phyloP scores from a whole-genome alignment of 1,140 invertebrate species.

The Neodiprion pinetum region DNA sequence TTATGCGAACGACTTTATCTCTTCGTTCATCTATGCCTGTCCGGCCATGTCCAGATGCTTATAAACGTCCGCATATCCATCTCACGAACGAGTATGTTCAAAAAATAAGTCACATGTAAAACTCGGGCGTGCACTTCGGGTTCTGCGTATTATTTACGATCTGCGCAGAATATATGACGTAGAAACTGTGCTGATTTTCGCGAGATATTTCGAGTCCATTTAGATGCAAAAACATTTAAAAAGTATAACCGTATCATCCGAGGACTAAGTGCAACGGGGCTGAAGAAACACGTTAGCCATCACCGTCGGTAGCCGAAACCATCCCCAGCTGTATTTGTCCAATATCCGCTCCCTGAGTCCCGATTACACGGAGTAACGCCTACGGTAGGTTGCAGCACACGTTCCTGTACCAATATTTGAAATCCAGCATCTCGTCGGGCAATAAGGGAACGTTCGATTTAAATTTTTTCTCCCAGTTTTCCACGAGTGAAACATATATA shows the following conservation, averaged over 20 bases:
- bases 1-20: background rate
- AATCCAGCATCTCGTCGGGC: background rate
- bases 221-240: background rate
- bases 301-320: background rate
- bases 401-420: slow-evolving; percentile 2
- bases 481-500: background rate
- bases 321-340: slow-evolving; percentile 56
- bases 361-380: slow-evolving; percentile 47
- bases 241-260: slow-evolving; percentile 17
- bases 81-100: background rate
- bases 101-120: background rate
- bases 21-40: background rate
- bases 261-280: background rate
- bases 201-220: background rate
- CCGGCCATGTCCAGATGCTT: background rate
- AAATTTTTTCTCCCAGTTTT: background rate
- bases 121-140: too few species aligned
- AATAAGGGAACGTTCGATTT: too few species aligned
- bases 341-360: slow-evolving; percentile 47
- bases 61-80: background rate
- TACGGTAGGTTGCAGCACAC: slow-evolving; percentile 8
- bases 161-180: background rate
- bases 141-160: too few species aligned
- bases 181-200: slow-evolving; percentile 16
- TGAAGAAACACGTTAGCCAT: slow-evolving; percentile 6